A percentile compares a stretch with the other conserved stretches of the same genome.
Conservation (phyloP, 2,113 vertebrate genomes). For the Gymnogyps californianus region DNA sequence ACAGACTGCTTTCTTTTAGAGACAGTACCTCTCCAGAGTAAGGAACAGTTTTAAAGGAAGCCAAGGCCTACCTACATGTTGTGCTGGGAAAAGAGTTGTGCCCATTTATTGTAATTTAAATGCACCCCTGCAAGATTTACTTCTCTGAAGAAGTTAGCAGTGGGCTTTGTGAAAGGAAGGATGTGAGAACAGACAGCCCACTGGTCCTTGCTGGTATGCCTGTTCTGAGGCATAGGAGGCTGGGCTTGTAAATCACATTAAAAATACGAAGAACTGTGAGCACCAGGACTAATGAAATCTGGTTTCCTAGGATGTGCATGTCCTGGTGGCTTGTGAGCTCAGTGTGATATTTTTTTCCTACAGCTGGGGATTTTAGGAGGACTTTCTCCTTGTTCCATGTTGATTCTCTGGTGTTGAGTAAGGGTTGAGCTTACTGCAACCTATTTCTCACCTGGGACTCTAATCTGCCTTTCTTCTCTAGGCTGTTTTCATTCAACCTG, state of each 20-base stretch:
- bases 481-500: not conserved
- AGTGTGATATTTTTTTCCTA: not conserved
- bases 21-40: not conserved
- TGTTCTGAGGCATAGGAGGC: not conserved
- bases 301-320: not conserved
- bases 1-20: not conserved
- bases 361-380: not conserved
- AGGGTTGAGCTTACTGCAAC: not conserved
- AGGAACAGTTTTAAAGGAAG: not conserved
- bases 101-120: not conserved
- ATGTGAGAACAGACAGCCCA: not conserved
- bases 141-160: not conserved
- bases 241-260: not conserved
- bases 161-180: not conserved
- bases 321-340: not conserved
- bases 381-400: not conserved
- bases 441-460: not conserved
- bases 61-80: not conserved
- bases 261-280: not conserved
- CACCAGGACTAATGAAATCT: not conserved
- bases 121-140: not conserved
- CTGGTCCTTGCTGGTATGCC: not conserved
- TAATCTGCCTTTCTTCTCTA: not conserved
- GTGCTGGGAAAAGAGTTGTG: not conserved
- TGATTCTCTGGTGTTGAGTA: not conserved